A percentile compares a stretch with the other conserved stretches of the same genome.
Evolutionary conservation across 2,888 invertebrate genomes (phyloP).

Genomic region (Bruchidius siliquastri): DNA sequence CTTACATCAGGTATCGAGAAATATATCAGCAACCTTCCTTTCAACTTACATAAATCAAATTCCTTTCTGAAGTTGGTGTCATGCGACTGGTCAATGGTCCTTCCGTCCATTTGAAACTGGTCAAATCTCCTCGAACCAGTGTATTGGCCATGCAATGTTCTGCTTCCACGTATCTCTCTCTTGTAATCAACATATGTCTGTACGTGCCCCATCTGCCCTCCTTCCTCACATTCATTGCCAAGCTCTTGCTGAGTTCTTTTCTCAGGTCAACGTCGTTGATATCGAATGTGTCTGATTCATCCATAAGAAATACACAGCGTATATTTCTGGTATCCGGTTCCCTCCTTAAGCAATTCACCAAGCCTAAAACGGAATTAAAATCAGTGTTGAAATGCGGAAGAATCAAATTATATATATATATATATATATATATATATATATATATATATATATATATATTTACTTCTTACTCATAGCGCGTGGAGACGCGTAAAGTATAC

Average conservation of each 20-base stretch:
- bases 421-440: too few relatives aligned
- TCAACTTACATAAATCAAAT: constrained; percentile 15
- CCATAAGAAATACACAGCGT: constrained; percentile 51
- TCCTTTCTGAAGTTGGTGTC: constrained; percentile 1
- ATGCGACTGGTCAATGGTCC: constrained; percentile 47
- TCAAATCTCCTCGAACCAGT: constrained; percentile 78
- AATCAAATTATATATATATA: too few relatives aligned
- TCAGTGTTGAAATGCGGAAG: not conserved
- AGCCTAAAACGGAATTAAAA: constrained; percentile 58
- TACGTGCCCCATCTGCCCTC: constrained; percentile 61
- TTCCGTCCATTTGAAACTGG: constrained; percentile 77
- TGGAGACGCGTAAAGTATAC: too few relatives aligned
- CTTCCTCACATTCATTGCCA: constrained; percentile 73
- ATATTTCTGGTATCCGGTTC: constrained; percentile 52
- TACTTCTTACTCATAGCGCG: too few relatives aligned
- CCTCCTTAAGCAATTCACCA: constrained; percentile 62
- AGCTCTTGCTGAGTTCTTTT: constrained; percentile 63
- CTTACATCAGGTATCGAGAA: too few relatives aligned
- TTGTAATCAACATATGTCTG: constrained; percentile 67
- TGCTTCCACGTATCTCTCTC: constrained; percentile 43
- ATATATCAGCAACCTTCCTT: not conserved
- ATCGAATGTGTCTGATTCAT: constrained; percentile 60
- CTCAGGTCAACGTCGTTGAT: constrained; percentile 53
- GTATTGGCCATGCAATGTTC: constrained; percentile 76
- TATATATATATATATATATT: too few relatives aligned